A percentile compares a stretch with the other conserved stretches of the same genome.
phyloP scores from a whole-genome alignment of 2,888 invertebrate genomes.

The Sylvicola cinctus region DNA sequence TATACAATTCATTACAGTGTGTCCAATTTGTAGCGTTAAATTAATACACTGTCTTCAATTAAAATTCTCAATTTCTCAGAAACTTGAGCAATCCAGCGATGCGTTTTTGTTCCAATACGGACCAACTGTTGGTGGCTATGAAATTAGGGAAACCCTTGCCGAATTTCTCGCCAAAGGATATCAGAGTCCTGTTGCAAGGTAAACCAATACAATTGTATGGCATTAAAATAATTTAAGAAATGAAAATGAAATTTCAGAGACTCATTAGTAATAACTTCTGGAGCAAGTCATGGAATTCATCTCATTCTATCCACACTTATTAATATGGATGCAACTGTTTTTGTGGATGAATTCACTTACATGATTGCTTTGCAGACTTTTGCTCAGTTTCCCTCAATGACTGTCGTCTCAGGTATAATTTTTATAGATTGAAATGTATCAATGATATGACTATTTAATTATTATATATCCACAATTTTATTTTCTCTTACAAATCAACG shows the following conservation, averaged over 20 bases:
- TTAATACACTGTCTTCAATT: too few species aligned
- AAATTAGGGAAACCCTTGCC: conserved; percentile 26
- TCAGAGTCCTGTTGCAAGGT: conserved; percentile 23
- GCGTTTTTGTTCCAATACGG: conserved; percentile 32
- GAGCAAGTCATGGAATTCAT: conserved; percentile 38
- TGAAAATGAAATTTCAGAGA: conserved; percentile 21
- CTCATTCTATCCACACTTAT: conserved; percentile 31
- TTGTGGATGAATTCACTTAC: conserved; percentile 42
- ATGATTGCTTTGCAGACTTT: conserved; percentile 36
- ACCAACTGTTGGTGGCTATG: conserved; percentile 27
- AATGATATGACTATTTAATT: background rate
- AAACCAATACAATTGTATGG: too few species aligned
- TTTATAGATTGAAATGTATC: background rate
- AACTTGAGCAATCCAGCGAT: conserved; percentile 17
- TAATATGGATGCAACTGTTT: conserved; percentile 30
- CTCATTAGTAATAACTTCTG: conserved; percentile 34
- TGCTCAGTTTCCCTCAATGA: conserved; percentile 30
- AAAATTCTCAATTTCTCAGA: too few species aligned
- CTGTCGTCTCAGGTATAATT: conserved; percentile 27
- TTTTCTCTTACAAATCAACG: conserved; percentile 1
- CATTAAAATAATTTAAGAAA: background rate
- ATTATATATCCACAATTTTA: too few species aligned
- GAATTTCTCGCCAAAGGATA: conserved; percentile 27
- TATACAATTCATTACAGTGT: too few species aligned
- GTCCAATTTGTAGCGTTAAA: too few species aligned